Evolutionary conservation across 2,888 invertebrate species (phyloP).

Genomic region (Xylocampa areola): DNA sequence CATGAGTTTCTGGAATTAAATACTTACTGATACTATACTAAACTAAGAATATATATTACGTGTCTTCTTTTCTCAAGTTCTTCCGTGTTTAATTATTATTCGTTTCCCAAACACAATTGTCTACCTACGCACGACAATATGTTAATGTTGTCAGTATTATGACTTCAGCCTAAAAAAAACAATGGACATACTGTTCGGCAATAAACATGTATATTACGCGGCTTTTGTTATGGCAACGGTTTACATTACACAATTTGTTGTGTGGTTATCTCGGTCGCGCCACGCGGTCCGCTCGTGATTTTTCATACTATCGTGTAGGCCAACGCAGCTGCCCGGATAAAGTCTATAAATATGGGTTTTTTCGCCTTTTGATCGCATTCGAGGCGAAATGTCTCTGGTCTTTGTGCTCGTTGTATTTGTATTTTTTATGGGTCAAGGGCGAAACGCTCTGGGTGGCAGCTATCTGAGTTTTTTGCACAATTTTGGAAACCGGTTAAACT

Average conservation of each 20-base stretch:
- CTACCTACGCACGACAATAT: neutral
- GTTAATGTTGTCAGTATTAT: neutral
- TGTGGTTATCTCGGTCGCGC: conserved; percentile 55
- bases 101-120: too few species aligned
- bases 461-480: too few species aligned
- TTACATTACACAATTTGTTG: conserved; percentile 49
- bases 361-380: conserved; percentile 13
- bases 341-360: conserved; percentile 53
- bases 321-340: conserved; percentile 51
- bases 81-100: too few species aligned
- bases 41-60: too few species aligned
- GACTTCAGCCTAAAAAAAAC: conserved; percentile 16
- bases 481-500: too few species aligned
- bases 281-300: conserved; percentile 59
- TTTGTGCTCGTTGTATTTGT: conserved; percentile 12
- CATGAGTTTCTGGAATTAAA: too few species aligned
- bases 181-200: conserved; percentile 2
- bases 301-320: conserved; percentile 42
- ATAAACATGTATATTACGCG: conserved; percentile 30
- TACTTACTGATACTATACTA: too few species aligned
- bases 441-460: neutral
- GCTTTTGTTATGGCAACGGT: conserved; percentile 50
- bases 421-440: conserved; percentile 48
- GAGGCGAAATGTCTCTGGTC: conserved; percentile 8
- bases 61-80: too few species aligned